Evolutionary conservation across 2,888 invertebrate species (phyloP).

Genomic region (Drosophila falleni): DNA sequence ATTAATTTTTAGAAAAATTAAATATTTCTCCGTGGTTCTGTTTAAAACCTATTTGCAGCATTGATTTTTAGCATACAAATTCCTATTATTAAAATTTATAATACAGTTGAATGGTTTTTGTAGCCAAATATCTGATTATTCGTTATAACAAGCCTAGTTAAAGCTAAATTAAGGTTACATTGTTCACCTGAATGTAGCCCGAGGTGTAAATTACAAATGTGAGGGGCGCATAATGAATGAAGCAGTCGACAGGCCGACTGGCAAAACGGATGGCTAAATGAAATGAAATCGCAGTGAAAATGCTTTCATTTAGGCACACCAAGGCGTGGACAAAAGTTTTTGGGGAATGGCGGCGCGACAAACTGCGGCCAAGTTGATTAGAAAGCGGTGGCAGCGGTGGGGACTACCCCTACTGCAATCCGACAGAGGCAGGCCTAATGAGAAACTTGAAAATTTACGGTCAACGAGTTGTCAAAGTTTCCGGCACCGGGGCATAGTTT

Average conservation of each 20-base stretch:
- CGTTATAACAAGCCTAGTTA: conserved; percentile 30
- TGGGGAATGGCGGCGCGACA: conserved; percentile 54
- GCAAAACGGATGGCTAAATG: conserved; percentile 70
- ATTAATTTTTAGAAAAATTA: too few species aligned
- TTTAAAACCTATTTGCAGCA: too few species aligned
- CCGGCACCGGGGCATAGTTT: conserved; percentile 68
- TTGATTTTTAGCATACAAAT: too few species aligned
- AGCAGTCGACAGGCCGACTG: conserved; percentile 34
- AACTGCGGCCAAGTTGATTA: conserved; percentile 79
- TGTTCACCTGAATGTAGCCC: conserved; percentile 58
- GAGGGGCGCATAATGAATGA: conserved; percentile 76
- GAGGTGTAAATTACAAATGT: conserved; percentile 80
- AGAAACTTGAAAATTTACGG: conserved; percentile 80
- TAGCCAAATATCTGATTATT: background rate
- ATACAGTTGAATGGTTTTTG: background rate
- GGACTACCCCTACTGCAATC: conserved; percentile 20
- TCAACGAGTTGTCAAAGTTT: conserved; percentile 79
- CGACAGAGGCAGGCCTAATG: conserved; percentile 61
- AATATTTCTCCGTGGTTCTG: too few species aligned
- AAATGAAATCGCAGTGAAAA: conserved; percentile 79
- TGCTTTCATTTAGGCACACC: conserved; percentile 70
- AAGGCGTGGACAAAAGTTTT: conserved; percentile 62
- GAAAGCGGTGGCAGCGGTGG: conserved; percentile 61
- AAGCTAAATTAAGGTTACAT: conserved; percentile 43
- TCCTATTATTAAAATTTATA: background rate